A percentile compares a stretch with the other conserved stretches of the same genome.
Evolutionary conservation across 2,113 vertebrate genomes (phyloP).

Genomic region (Actinemys pallida): DNA sequence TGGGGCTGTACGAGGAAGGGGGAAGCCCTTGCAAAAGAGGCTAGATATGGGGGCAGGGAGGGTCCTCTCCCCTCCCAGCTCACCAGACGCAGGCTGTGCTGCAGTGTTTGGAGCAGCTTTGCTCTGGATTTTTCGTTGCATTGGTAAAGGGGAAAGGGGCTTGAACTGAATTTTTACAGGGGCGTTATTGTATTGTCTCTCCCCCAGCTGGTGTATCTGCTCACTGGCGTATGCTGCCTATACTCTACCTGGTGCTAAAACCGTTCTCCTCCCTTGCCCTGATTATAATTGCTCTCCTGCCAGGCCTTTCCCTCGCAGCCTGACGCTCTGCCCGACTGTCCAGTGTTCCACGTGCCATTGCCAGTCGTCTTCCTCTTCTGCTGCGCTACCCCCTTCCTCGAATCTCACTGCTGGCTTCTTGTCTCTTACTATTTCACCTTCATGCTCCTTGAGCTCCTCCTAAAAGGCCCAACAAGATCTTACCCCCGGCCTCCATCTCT

Average conservation of each 20-base stretch:
- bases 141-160: rapidly evolving
- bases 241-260: background rate
- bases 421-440: background rate
- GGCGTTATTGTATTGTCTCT: background rate
- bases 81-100: background rate
- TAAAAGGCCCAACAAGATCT: background rate
- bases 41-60: background rate
- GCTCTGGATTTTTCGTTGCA: rapidly evolving
- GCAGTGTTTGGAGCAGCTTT: rapidly evolving
- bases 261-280: background rate
- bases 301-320: background rate
- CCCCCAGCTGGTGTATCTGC: background rate
- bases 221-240: background rate
- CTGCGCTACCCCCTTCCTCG: background rate
- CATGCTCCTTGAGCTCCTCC: background rate
- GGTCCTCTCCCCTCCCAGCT: background rate
- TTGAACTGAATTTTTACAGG: background rate
- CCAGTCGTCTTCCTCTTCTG: background rate
- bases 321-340: too few species aligned
- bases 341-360: too few species aligned
- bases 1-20: background rate
- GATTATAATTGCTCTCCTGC: background rate
- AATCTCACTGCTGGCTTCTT: background rate
- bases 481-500: background rate
- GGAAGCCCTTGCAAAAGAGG: background rate